Conservation (phyloP, 2,113 vertebrate species). For the Gobius niger region DNA sequence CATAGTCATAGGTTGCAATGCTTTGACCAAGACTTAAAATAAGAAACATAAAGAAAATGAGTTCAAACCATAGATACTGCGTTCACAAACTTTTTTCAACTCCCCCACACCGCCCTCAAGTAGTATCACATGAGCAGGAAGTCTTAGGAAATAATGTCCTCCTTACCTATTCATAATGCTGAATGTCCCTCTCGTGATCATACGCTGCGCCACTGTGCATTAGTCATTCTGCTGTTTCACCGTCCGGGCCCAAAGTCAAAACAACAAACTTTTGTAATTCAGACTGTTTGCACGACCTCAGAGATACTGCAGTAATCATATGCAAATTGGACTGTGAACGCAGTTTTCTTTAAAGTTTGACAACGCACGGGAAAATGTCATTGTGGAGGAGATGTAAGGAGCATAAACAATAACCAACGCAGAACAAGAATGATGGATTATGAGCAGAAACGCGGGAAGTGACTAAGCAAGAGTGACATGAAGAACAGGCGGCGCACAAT, state of each 20-base stretch:
- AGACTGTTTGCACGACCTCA: not conserved
- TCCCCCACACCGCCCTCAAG: too few species aligned
- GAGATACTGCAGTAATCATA: not conserved
- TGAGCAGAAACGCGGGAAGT: too few species aligned
- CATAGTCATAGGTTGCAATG: too few species aligned
- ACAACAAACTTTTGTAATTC: not conserved
- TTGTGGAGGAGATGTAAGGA: not conserved
- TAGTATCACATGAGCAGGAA: too few species aligned
- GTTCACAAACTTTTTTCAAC: too few species aligned
- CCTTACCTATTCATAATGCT: not conserved
- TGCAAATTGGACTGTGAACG: not conserved
- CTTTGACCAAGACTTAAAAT: too few species aligned
- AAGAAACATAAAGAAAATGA: too few species aligned
- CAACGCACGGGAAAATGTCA: not conserved
- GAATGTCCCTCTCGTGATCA: not conserved
- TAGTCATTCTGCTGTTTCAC: not conserved
- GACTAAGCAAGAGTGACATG: too few species aligned
- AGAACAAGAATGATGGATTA: not conserved
- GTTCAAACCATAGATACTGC: too few species aligned
- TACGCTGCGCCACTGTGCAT: not conserved
- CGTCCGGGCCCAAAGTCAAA: not conserved
- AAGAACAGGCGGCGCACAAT: too few species aligned
- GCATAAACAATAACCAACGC: not conserved
- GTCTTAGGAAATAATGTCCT: too few species aligned
- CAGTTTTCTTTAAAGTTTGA: not conserved